Conservation (phyloP, 2,888 invertebrate genomes). For the Trachelus tabidus region DNA sequence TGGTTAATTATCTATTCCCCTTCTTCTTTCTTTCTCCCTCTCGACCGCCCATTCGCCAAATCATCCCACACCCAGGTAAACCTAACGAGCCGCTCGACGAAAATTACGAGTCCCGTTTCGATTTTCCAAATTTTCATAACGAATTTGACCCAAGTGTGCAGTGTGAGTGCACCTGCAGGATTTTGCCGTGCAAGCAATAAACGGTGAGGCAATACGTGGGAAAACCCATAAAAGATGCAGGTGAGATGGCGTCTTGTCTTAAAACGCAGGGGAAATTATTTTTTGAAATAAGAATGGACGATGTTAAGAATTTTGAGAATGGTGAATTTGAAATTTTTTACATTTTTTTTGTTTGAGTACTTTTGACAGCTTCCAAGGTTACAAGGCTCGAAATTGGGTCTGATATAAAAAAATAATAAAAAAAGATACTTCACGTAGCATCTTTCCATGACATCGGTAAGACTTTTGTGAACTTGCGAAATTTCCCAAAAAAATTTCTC, state of each 20-base stretch:
- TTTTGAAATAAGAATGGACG: not conserved
- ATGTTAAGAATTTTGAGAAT: not conserved
- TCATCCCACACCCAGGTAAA: not conserved
- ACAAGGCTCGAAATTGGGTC: not conserved
- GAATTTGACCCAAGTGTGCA: not conserved
- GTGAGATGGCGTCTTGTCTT: not conserved
- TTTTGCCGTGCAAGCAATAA: not conserved
- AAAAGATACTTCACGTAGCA: not conserved
- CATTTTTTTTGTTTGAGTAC: not conserved
- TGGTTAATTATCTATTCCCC: slow-evolving; percentile 46
- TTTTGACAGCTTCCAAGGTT: not conserved
- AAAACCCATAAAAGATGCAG: not conserved
- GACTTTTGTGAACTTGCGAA: not conserved
- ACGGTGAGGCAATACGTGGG: not conserved
- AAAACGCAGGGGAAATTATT: not conserved
- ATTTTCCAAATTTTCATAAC: not conserved
- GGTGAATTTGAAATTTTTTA: not conserved
- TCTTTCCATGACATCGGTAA: not conserved
- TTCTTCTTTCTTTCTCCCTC: slow-evolving; percentile 21
- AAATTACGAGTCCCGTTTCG: not conserved
- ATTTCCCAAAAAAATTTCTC: not conserved
- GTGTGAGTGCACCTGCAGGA: not conserved
- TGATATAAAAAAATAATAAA: not conserved
- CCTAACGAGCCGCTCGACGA: not conserved
- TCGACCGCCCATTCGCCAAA: not conserved